Evolutionary conservation across 2,888 invertebrate species (phyloP), one percentile per base, ranked within the genome.

Genomic region (Formica aserva): DNA sequence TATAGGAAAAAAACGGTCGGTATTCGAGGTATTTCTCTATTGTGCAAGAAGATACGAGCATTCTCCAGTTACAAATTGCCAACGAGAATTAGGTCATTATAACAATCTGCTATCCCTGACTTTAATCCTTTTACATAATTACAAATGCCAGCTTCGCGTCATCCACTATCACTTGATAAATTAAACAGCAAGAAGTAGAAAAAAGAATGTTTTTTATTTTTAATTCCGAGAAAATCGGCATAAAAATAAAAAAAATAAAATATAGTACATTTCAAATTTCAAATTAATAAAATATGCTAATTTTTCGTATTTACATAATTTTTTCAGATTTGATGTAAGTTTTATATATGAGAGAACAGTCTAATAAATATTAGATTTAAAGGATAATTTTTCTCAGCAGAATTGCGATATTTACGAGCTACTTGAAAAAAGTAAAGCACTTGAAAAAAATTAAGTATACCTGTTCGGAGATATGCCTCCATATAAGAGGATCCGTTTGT

Each of bases 401-500:
- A 13, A 29, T 60, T 15, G 13, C 29, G 29, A 52, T 66, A 67
- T 76, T 22, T 38, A 32, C 6, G 1, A 75, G 1, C 13, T 52
- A 11, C 22, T 13, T 18, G 22, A 67, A n/a, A 63, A 2, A 60
- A 32, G 22, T 45, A 18, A 41, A 13, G 0, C 13, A 35, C 0
- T 13, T 18, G 22, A 67, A n/a, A 63, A 2, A 57, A 41, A n/a
- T 45, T 13, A 41, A 13, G 4, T 26, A 96, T 95, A 98, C 98
- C 96, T 98, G 98, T 83, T 95, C 97, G 91, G 97, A 96, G 92
- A 99, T 98, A 94, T 99, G 98, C 93, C 97, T 97, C 98, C 99
- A 99, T 94, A 99, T 98, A 91, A 99, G 97, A 89, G 99, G 99
- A 96, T 99, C 99, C 32, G 99, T 99, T 95, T 99, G 99, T 95